Evolutionary conservation across 1,140 invertebrate genomes (phyloP), one percentile per base, ranked within the genome.

Genomic region (Patella vulgata): DNA sequence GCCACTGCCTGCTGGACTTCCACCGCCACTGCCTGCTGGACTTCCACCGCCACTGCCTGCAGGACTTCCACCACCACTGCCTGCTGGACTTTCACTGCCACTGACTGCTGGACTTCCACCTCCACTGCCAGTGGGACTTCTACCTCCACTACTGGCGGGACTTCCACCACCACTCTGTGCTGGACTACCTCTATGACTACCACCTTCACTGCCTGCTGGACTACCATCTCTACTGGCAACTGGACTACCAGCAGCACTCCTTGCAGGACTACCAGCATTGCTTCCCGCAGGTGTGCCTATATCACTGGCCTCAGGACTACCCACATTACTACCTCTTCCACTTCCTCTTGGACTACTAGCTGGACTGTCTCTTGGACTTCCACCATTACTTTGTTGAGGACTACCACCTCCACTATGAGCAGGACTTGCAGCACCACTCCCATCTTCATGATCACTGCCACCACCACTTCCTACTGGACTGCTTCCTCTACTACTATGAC

Each of bases 1-100:
- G 21, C 33, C 44, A 65, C 59, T 70, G 17, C 61, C 61, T 50
- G 53, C 62, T 43, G 64, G 65, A 56, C 63, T 68, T 19, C 60
- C 58, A 12, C 44, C 21, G 3, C 21, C 11, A 50, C 28, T 33
- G 9, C 19, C 12, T 6, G 14, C n/a, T 31, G 31, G 43, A 1
- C 60, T 21, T 6, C 27, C 51, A 19, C 30, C 47, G 33, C 39
- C 42, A 23, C 40, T 55, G 11, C 52, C 53, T 21, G 28, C 47
- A 30, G 25, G 54, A 52, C 40, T 58, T 39, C 62, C 47, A 1
- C 5, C 6, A 21, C n/a, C 14, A 9, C 25, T 31, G n/a, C 51
- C 33, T 3, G 2, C 51, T 46, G 31, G 28, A 33, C 40, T 4
- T 39, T n/a, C 42, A 42, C 33, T 39, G 3, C 46, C 30, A 19